Percentiles rank a stretch among this genome's conserved stretches.
Conservation (phyloP, 2,797 vertebrate genomes). For the Babyrousa celebensis region DNA sequence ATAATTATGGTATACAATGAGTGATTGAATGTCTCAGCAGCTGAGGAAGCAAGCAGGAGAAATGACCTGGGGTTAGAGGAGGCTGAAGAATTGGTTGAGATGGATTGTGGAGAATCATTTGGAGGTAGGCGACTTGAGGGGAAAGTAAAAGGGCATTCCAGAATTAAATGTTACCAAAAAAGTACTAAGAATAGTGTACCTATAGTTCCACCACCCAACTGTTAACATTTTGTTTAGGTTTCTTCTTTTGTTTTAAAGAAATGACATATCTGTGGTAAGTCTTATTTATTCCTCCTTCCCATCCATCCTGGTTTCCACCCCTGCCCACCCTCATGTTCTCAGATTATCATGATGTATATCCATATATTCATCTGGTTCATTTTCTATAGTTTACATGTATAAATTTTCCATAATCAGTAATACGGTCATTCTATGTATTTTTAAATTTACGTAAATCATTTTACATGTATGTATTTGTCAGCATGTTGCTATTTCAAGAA, state of each 20-base stretch:
- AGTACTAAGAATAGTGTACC: slow-evolving; percentile 4
- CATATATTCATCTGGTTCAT: not conserved
- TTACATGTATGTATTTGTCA: slow-evolving; percentile 24
- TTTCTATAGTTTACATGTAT: not conserved
- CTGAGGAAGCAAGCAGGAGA: slow-evolving; percentile 25
- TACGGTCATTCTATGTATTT: not conserved
- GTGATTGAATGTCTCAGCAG: not conserved
- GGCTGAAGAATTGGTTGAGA: slow-evolving; percentile 2
- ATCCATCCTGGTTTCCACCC: not conserved
- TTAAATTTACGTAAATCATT: slow-evolving; percentile 12
- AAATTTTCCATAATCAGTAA: not conserved
- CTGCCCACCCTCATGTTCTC: not conserved
- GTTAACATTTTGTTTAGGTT: not conserved
- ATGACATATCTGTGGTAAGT: not conserved
- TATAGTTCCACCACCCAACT: not conserved
- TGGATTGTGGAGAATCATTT: not conserved
- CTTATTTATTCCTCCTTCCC: not conserved
- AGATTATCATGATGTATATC: not conserved
- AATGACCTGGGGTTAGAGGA: slow-evolving; percentile 45
- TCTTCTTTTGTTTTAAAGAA: slow-evolving; percentile 29
- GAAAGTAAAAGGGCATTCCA: not conserved
- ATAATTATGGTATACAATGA: not conserved
- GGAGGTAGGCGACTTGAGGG: not conserved
- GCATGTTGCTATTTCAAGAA: slow-evolving; percentile 39
- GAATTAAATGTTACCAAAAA: slow-evolving; percentile 36